Base-by-base conservation (phyloP, 2,797 vertebrate genomes). In the Halcyon smyrnensis region DNA sequence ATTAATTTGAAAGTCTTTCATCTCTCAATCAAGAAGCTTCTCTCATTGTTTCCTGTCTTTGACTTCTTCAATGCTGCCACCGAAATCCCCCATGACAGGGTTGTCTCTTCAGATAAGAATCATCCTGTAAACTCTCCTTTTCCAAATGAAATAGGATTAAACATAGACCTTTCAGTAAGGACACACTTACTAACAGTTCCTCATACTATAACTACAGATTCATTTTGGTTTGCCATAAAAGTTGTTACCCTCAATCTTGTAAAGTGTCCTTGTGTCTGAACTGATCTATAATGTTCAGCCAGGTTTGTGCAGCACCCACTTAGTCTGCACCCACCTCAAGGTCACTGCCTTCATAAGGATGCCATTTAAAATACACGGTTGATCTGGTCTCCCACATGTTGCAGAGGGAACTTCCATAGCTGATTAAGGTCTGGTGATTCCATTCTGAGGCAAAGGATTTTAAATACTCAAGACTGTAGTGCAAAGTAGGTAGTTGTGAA, bases 101-200 rank as follows among this genome's bases (percentile, higher is more conserved):
- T 21, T 96, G 85, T 95, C 87, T 94, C 74, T 95, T 96, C 70
- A 93, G 60, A 91, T 95, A 70, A 86, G 57, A 94, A 86, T 91
- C 59, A 89, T 41, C 28, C 56, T 60, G 45, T 68, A 64, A 91
- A 76, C n/a, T 73, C 74, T 70, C 32, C 28, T 84, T 91, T 93
- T 91, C 36, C 63, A 93, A 93, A 74, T 34, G 54, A 93, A 90
- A 94, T 79, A 53, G 67, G 51, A 90, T 70, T 76, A 82, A 84
- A 80, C 37, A 32, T n/a, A 60, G 51, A 84, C n/a, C 89, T 84
- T 90, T 41, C 77, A 60, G 79, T 54, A 71, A 84, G 60, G 20
- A 64, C 82, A 59, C 15, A 5, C 8, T 88, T 87, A 43, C 62
- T 84, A 57, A 34, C 50, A 81, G 18, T 73, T 32, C 30, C 7